Evolutionary conservation across 2,113 vertebrate genomes (phyloP), one percentile per base, ranked within the genome.

Genomic region (Cricetomys ansorgei): DNA sequence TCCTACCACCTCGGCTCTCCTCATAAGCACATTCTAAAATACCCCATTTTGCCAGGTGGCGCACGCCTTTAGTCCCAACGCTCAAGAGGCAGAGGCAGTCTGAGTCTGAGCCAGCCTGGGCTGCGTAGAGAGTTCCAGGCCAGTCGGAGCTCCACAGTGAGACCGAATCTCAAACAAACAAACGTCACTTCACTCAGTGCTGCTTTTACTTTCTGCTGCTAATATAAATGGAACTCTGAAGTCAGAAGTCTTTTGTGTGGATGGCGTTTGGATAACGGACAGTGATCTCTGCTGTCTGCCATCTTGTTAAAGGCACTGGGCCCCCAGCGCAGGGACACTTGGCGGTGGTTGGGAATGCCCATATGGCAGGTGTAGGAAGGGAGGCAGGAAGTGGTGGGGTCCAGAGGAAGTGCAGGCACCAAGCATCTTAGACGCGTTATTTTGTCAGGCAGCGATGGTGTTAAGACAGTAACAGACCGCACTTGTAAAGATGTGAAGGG

Each of bases 21-120:
- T 97, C 92, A 80, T 96, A 91, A 96, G 93, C 96, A 98, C 98
- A 99, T 98, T 99, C 99, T 98, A 99, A 92, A 98, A 95, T 97
- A 53, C 90, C 43, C 43, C 87, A 83, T 97, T 98, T 97, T 94
- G 90, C 85, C 62, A 23, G 31, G 40, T 62, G 53, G 2, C 5
- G 4, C n/a, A 64, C 0, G 7, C 57, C 57, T 84, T 50, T 64
- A 64, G 31, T 64, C n/a, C 27, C 27, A 45, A 45, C 25, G 45
- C 40, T 62, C 4, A 57, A 45, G 57, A 73, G n/a, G 70, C 70
- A 72, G 55, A 62, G 21, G 13, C 80, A 17, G n/a, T n/a, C n/a
- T n/a, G n/a, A n/a, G n/a, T n/a, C n/a, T n/a, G n/a, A n/a, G n/a
- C n/a, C n/a, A n/a, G n/a, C n/a, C n/a, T n/a, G n/a, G n/a, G n/a